These are phyloP conservation scores for Ptiloglossa arizonensis DNA, from an alignment of 1,140 invertebrate species.

Conservation along the genomic window DNA sequence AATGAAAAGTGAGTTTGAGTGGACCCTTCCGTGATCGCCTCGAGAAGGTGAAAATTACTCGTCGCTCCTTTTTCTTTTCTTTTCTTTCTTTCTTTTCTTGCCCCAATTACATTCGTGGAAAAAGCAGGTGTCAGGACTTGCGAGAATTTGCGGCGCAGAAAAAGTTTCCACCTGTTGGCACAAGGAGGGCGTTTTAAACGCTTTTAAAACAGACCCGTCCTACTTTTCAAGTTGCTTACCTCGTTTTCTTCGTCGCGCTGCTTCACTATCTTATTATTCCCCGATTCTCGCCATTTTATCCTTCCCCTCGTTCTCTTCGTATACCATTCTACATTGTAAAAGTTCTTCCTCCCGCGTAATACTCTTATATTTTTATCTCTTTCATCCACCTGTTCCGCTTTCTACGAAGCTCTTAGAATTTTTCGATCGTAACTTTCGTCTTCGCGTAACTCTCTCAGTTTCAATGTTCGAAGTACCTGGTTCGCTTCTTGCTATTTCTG, in stretches of 20 bases:
- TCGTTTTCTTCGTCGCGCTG: not conserved
- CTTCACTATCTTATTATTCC: not conserved
- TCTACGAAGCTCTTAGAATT: not conserved
- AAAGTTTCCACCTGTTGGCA: conserved; percentile 61
- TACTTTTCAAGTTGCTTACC: not conserved
- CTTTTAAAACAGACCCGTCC: conserved; percentile 41
- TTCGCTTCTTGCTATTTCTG: not conserved
- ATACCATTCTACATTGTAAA: not conserved
- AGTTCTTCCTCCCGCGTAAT: not conserved
- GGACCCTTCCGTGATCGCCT: not conserved
- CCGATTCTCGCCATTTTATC: not conserved
- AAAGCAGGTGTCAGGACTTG: not conserved
- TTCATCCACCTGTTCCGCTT: not conserved
- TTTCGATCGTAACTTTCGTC: not conserved
- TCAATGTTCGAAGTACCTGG: not conserved
- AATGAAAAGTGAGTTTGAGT: not conserved
- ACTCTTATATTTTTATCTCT: not conserved
- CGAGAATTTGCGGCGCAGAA: not conserved
- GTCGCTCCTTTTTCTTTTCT: not conserved
- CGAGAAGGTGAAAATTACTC: not conserved
- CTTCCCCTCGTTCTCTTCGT: not conserved
- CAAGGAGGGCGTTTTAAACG: conserved; percentile 4
- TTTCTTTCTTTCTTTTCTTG: too few species aligned
- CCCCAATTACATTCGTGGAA: not conserved
- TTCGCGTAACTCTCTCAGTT: too few species aligned